Evolutionary conservation across 92 coral and sea anemone genomes (phyloP).

Genomic region (Phymanthus crucifer): DNA sequence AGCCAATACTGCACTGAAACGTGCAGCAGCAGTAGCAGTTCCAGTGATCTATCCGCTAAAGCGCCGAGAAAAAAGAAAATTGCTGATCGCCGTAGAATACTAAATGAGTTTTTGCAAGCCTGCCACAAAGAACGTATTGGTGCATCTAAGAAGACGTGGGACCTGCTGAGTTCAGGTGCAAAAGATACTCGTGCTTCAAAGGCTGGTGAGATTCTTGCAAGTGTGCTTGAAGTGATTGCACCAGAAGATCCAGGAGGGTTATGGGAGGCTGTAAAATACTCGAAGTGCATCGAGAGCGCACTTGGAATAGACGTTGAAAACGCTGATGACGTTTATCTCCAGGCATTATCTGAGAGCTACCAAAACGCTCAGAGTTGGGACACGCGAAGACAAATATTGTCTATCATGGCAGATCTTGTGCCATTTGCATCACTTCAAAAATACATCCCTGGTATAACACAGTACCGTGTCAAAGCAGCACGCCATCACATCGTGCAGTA

Average conservation of each 20-base stretch:
- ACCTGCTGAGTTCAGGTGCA: background rate
- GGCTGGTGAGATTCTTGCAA: slow-evolving; percentile 12
- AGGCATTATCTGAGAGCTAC: slow-evolving; percentile 10
- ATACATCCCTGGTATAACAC: slow-evolving; percentile 12
- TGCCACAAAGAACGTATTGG: background rate
- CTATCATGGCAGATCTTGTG: background rate
- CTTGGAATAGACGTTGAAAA: slow-evolving; percentile 6
- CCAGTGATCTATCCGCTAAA: slow-evolving; percentile 5
- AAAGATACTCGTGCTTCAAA: slow-evolving; percentile 5
- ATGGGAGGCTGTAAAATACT: slow-evolving; percentile 6
- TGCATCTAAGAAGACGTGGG: slow-evolving; percentile 3
- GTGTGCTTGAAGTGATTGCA: slow-evolving; percentile 4
- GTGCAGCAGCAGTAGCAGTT: slow-evolving; percentile 6
- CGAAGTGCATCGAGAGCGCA: slow-evolving; percentile 12
- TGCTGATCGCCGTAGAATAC: slow-evolving; percentile 1
- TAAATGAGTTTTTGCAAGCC: slow-evolving; percentile 9
- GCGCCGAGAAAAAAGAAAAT: background rate
- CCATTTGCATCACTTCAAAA: background rate
- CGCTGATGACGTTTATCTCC: slow-evolving; percentile 6
- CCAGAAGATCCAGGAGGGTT: slow-evolving; percentile 7
- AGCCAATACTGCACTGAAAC: slow-evolving; percentile 8
- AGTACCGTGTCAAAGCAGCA: slow-evolving; percentile 13
- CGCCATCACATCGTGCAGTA: slow-evolving; percentile 1
- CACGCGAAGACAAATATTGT: slow-evolving; percentile 4
- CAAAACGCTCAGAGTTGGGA: slow-evolving; percentile 12